Conservation (phyloP, 2,113 vertebrate genomes). For the Peromyscus californicus region DNA sequence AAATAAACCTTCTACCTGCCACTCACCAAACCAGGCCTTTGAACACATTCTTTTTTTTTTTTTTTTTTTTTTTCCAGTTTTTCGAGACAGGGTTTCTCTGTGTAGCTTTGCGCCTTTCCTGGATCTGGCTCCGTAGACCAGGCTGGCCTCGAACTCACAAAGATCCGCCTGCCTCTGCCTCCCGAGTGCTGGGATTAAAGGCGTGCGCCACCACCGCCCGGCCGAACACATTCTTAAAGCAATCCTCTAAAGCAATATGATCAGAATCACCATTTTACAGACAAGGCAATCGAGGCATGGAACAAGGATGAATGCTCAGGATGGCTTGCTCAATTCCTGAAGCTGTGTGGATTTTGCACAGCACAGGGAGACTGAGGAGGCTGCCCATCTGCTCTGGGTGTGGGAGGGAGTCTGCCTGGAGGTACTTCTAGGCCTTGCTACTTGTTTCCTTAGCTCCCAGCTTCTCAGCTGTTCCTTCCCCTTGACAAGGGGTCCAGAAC, state of each 20-base stretch:
- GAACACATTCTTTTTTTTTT: neutral
- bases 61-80: too few species aligned
- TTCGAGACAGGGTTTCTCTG: too few species aligned
- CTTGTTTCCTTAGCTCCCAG: neutral
- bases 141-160: too few species aligned
- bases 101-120: too few species aligned
- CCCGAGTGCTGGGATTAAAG: too few species aligned
- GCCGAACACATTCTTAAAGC: neutral
- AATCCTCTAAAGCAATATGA: neutral
- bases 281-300: neutral
- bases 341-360: neutral
- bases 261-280: neutral
- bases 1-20: neutral
- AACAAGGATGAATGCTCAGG: neutral
- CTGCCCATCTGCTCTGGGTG: neutral
- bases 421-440: fast-evolving
- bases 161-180: too few species aligned
- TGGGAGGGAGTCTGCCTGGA: neutral
- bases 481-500: neutral
- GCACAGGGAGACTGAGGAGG: neutral
- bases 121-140: too few species aligned
- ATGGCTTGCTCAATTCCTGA: neutral
- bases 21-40: neutral
- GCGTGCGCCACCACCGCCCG: too few species aligned
- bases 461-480: neutral